These are phyloP conservation scores for Aphaenogaster floridana DNA, from an alignment of 1,140 invertebrate genomes.

Conservation along the genomic window DNA sequence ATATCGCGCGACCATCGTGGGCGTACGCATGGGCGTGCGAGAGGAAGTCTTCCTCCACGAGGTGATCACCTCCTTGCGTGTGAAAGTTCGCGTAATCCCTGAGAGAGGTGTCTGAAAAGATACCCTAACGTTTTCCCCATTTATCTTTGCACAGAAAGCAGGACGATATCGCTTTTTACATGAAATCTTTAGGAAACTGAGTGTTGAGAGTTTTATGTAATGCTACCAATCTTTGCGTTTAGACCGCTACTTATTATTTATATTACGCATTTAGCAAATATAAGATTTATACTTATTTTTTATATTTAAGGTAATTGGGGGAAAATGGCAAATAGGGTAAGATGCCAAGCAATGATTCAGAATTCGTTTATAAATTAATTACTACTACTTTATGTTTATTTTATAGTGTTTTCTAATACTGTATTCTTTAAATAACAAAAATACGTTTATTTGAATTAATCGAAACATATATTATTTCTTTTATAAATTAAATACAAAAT, in stretches of 20 bases:
- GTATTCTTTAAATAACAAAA: no score
- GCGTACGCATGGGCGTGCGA: constrained; percentile 64
- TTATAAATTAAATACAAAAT: no score
- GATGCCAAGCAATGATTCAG: no score
- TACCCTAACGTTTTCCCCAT: background rate
- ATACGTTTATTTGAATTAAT: no score
- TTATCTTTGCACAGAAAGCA: background rate
- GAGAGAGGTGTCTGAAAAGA: background rate
- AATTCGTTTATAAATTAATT: no score
- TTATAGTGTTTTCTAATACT: no score
- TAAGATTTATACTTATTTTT: background rate
- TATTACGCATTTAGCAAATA: background rate
- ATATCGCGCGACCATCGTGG: constrained; percentile 46
- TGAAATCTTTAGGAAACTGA: background rate
- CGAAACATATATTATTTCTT: no score
- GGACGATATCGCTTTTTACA: background rate
- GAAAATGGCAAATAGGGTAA: no score
- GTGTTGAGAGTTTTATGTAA: background rate
- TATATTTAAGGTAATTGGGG: background rate
- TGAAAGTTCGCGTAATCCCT: background rate
- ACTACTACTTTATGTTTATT: no score
- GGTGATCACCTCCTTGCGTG: constrained; percentile 30
- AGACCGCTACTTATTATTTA: background rate
- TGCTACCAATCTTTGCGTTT: background rate
- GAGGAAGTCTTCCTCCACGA: constrained; percentile 75